Conservation (phyloP, 2,113 vertebrate genomes). For the Pteruthius melanotis region DNA sequence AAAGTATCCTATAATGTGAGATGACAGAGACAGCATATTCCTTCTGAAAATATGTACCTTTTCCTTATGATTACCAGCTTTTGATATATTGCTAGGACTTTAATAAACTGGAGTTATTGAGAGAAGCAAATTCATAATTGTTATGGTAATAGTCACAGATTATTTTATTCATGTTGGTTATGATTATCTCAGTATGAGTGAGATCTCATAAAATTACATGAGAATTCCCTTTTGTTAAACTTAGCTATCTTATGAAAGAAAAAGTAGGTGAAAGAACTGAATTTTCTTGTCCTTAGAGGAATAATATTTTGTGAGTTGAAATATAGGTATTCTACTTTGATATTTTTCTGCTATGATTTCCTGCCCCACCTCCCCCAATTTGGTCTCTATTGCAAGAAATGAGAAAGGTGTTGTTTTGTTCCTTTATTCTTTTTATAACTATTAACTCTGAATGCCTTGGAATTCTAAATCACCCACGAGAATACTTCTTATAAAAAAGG, state of each 20-base stretch:
- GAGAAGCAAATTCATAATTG: neutral
- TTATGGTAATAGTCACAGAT: neutral
- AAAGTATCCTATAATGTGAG: neutral
- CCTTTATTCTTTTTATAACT: neutral
- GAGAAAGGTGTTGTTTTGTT: neutral
- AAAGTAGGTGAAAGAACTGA: neutral
- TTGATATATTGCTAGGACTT: neutral
- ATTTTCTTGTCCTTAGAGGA: neutral
- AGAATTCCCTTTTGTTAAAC: neutral
- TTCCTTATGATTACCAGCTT: neutral
- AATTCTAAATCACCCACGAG: neutral
- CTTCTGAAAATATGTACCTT: neutral
- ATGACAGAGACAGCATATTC: neutral
- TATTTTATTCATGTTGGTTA: neutral
- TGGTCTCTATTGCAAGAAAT: neutral
- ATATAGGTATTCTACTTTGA: neutral
- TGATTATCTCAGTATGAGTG: neutral
- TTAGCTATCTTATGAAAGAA: neutral
- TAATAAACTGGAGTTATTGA: neutral
- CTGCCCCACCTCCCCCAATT: fast-evolving
- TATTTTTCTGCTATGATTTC: neutral
- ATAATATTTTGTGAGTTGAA: neutral
- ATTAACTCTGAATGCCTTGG: neutral
- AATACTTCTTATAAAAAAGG: neutral
- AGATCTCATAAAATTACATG: neutral